Conservation (phyloP, 2,888 invertebrate genomes). For the Euplexia lucipara region DNA sequence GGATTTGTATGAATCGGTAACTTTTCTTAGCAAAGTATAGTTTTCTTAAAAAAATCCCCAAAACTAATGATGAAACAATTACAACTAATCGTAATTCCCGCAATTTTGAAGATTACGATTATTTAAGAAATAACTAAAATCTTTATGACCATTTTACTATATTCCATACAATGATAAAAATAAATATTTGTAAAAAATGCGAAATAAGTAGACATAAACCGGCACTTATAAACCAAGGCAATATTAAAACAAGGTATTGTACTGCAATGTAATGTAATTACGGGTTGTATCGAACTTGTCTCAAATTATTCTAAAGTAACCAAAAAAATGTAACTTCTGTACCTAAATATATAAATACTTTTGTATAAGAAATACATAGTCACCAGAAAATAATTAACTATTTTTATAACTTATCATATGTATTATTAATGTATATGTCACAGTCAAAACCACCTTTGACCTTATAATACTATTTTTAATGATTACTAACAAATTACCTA, state of each 20-base stretch:
- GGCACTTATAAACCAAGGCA: not conserved
- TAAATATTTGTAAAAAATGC: no score
- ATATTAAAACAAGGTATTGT: constrained; percentile 9
- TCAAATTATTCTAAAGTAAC: constrained; percentile 29
- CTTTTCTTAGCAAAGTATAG: no score
- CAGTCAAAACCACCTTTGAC: no score
- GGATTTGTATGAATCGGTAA: no score
- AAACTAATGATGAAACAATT: not conserved
- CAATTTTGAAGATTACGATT: no score
- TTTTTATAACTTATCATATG: no score
- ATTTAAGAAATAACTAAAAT: constrained; percentile 21
- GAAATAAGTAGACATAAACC: not conserved
- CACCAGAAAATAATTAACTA: constrained; percentile 8
- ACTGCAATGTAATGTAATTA: constrained; percentile 22
- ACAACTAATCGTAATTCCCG: not conserved
- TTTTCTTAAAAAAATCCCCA: not conserved
- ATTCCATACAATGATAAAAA: no score
- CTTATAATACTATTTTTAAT: no score
- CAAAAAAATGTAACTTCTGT: constrained; percentile 11
- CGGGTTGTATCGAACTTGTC: constrained; percentile 26
- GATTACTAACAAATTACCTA: no score
- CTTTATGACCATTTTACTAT: no score
- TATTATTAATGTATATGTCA: no score
- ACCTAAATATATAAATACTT: not conserved
- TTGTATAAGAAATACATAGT: constrained; percentile 13